Evolutionary conservation across 2,888 invertebrate species (phyloP).

Genomic region (Endotricha flammealis): DNA sequence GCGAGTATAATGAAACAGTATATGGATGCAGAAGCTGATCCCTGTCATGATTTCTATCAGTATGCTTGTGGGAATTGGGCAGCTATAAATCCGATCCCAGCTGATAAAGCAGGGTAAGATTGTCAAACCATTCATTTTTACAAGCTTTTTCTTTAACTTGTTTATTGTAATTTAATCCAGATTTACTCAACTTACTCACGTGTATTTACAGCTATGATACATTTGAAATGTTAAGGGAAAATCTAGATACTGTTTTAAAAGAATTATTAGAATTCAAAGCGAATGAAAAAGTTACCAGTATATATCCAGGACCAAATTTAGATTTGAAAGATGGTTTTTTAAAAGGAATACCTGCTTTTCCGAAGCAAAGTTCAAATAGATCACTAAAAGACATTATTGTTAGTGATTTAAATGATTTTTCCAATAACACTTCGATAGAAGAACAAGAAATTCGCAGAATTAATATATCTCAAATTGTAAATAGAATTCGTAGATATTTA

Average conservation of each 20-base stretch:
- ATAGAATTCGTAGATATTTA: slow-evolving; percentile 58
- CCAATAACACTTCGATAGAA: slow-evolving; percentile 23
- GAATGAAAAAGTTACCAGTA: slow-evolving; percentile 38
- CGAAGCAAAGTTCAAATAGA: slow-evolving; percentile 14
- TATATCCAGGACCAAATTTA: slow-evolving; percentile 57
- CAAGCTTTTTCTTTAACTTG: no score
- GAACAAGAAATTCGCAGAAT: slow-evolving; percentile 23
- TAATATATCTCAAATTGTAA: slow-evolving; percentile 42
- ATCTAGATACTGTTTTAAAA: slow-evolving; percentile 83
- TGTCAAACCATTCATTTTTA: no score
- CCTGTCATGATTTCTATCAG: slow-evolving; percentile 90
- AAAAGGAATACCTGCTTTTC: slow-evolving; percentile 19
- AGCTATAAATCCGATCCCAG: slow-evolving; percentile 89
- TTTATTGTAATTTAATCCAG: no score
- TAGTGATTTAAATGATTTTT: slow-evolving; percentile 25
- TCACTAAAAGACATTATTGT: slow-evolving; percentile 26
- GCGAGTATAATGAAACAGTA: slow-evolving; percentile 85
- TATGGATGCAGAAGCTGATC: slow-evolving; percentile 85
- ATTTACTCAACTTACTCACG: no score
- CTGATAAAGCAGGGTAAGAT: slow-evolving; percentile 87
- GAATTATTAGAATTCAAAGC: slow-evolving; percentile 80
- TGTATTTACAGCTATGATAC: slow-evolving; percentile 87
- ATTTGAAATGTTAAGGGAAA: slow-evolving; percentile 92
- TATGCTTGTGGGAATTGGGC: slow-evolving; percentile 94
- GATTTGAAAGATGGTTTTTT: slow-evolving; percentile 47